phyloP scores from a whole-genome alignment of 2,888 invertebrate genomes.

The Agonopterix subpropinquella region DNA sequence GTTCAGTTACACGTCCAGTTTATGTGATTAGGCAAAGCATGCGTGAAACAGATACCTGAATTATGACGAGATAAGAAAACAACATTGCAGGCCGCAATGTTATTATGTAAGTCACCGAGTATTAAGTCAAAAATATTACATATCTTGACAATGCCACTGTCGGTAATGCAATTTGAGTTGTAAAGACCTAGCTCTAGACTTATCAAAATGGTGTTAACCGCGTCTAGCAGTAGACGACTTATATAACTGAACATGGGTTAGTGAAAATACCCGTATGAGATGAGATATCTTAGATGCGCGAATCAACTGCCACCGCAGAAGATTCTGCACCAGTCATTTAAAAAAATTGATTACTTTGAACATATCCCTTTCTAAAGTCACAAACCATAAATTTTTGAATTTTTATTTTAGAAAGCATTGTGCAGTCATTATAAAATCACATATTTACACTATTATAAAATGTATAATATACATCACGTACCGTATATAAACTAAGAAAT shows the following conservation, averaged over 20 bases:
- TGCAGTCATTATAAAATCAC: constrained; percentile 54
- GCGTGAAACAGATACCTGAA: constrained; percentile 64
- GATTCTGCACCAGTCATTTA: constrained; percentile 8
- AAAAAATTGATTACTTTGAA: constrained; percentile 32
- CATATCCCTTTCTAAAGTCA: constrained; percentile 38
- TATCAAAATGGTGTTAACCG: not conserved
- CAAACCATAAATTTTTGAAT: constrained; percentile 31
- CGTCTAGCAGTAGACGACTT: not conserved
- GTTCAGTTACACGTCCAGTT: constrained; percentile 71
- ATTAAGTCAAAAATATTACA: constrained; percentile 24
- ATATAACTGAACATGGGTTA: constrained; percentile 14
- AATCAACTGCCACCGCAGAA: not conserved
- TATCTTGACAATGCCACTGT: constrained; percentile 42
- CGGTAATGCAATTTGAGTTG: constrained; percentile 14
- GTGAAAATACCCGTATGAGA: not conserved
- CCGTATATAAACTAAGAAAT: constrained; percentile 55
- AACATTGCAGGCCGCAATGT: constrained; percentile 6
- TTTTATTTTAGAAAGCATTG: constrained; percentile 53
- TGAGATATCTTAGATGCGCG: not conserved
- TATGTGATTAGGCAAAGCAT: constrained; percentile 67
- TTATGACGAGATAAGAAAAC: constrained; percentile 34
- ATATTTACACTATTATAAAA: constrained; percentile 72
- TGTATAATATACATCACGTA: constrained; percentile 71
- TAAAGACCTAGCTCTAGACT: not conserved
- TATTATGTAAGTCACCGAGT: constrained; percentile 13